phyloP scores from a whole-genome alignment of 2,888 invertebrate species.

The Acronicta aceris region DNA sequence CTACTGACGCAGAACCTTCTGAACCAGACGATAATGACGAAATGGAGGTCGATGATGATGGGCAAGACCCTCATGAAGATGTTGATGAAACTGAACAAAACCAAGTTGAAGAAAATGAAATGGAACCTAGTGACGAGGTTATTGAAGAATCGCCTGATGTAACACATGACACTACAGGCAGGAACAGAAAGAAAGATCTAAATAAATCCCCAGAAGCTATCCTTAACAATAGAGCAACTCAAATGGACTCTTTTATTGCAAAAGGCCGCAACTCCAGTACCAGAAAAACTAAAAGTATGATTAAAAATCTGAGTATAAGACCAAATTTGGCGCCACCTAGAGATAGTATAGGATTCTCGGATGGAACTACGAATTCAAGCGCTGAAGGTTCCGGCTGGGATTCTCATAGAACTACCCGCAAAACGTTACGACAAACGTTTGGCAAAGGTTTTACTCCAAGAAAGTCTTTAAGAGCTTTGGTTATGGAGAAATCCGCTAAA shows the following conservation, averaged over 20 bases:
- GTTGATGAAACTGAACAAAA: conserved; percentile 14
- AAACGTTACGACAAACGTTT: conserved; percentile 80
- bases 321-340: conserved; percentile 68
- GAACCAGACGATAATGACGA: conserved; percentile 34
- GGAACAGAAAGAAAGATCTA: conserved; percentile 58
- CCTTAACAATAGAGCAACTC: conserved; percentile 61
- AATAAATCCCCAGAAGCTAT: conserved; percentile 73
- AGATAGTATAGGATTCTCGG: conserved; percentile 69
- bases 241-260: conserved; percentile 63
- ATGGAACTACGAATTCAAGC: conserved; percentile 73
- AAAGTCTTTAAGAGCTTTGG: conserved; percentile 79
- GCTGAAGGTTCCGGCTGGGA: conserved; percentile 83
- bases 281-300: conserved; percentile 69
- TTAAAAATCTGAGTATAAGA: conserved; percentile 59
- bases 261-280: conserved; percentile 68
- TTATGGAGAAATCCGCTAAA: conserved; percentile 82
- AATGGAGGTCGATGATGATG: conserved; percentile 9
- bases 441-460: conserved; percentile 79
- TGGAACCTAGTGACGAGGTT: conserved; percentile 42
- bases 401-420: conserved; percentile 80
- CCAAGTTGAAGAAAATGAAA: conserved; percentile 23
- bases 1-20: conserved; percentile 43
- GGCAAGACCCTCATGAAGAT: conserved; percentile 26
- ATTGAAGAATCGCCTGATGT: conserved; percentile 56
- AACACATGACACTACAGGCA: conserved; percentile 69